Evolutionary conservation across 2,797 vertebrate species (phyloP).

Genomic region (Acrossocheilus fasciatus): DNA sequence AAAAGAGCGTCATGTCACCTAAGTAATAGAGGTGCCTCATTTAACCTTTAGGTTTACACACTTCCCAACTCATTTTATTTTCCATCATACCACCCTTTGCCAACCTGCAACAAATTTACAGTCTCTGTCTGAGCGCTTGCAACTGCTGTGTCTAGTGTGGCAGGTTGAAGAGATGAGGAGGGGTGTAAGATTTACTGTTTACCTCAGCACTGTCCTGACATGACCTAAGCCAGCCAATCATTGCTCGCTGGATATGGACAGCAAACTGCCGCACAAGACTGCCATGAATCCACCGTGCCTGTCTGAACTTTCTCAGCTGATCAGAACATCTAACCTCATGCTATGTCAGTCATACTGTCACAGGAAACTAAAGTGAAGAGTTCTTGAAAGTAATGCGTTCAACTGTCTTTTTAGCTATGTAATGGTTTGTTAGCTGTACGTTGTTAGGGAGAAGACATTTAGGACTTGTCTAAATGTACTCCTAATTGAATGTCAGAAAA

Average conservation of each 20-base stretch:
- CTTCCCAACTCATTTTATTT: slow-evolving; percentile 56
- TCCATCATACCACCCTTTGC: slow-evolving; percentile 21
- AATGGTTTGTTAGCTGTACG: background rate
- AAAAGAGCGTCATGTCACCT: background rate
- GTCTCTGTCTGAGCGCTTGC: background rate
- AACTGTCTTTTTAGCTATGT: background rate
- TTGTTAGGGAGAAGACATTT: background rate
- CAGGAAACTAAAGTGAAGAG: background rate
- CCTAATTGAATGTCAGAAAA: background rate
- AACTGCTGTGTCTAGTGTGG: background rate
- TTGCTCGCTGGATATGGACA: background rate
- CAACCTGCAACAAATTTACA: slow-evolving; percentile 50
- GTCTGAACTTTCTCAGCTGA: slow-evolving; percentile 21
- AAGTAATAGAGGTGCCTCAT: background rate
- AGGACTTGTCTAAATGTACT: background rate
- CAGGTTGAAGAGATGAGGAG: background rate
- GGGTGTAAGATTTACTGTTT: slow-evolving; percentile 31
- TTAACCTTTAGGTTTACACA: slow-evolving; percentile 6
- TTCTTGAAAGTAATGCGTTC: background rate
- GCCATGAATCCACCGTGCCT: background rate
- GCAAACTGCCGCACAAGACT: slow-evolving; percentile 1
- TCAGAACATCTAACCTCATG: slow-evolving; percentile 12
- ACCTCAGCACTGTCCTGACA: slow-evolving; percentile 46
- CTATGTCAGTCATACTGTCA: background rate
- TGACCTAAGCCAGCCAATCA: background rate